A percentile compares a stretch with the other conserved stretches of the same genome.
Evolutionary conservation across 2,888 invertebrate species (phyloP).

Genomic region (Odiellus spinosus): DNA sequence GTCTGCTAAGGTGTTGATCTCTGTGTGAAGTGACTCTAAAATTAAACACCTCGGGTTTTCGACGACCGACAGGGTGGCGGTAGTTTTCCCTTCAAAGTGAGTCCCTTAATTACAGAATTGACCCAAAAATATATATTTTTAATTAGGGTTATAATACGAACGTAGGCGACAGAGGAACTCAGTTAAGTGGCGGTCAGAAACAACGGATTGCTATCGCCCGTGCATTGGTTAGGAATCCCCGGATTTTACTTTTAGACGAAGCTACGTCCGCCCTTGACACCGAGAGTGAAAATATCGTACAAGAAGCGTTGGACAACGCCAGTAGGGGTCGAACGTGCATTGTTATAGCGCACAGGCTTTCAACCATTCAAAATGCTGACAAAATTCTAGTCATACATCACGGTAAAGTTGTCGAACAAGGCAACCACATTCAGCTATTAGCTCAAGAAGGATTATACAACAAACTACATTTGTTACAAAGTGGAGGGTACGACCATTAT

Average conservation of each 20-base stretch:
- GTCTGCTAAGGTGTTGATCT: too few species aligned
- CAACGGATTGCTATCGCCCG: too few species aligned
- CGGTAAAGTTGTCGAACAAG: constrained; percentile 64
- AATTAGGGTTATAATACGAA: constrained; percentile 33
- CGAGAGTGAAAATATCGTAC: constrained; percentile 30
- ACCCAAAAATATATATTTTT: too few species aligned
- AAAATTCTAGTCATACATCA: constrained; percentile 72
- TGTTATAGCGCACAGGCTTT: constrained; percentile 85
- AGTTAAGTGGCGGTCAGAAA: too few species aligned
- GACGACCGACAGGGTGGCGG: too few species aligned
- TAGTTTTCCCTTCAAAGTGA: too few species aligned
- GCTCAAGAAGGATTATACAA: constrained; percentile 16
- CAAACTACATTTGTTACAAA: too few species aligned
- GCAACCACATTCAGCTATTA: constrained; percentile 30
- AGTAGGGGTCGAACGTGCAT: too few species aligned
- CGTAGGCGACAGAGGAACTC: constrained; percentile 29
- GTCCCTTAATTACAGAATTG: too few species aligned
- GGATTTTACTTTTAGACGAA: constrained; percentile 25
- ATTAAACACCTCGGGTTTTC: too few species aligned
- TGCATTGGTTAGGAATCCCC: constrained; percentile 21
- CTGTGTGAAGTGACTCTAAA: too few species aligned
- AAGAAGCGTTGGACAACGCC: constrained; percentile 32
- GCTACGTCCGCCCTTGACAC: constrained; percentile 32
- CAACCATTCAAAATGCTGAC: constrained; percentile 85
- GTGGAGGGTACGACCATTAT: too few species aligned